phyloP scores from a whole-genome alignment of 1,140 invertebrate species.

The Asbolus verrucosus region DNA sequence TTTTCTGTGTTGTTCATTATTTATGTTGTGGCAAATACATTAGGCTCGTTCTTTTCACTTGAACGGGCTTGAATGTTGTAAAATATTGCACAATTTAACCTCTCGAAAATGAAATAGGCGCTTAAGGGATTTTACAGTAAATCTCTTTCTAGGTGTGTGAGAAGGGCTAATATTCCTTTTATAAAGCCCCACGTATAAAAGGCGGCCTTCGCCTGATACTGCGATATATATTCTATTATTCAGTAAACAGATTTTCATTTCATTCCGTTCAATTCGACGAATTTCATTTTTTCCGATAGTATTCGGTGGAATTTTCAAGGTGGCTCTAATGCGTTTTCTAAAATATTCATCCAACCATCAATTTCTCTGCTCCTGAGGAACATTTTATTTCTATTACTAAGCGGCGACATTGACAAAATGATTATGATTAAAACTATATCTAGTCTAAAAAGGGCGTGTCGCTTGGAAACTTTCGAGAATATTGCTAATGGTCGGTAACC shows the following conservation, averaged over 20 bases:
- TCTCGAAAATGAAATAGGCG: constrained; percentile 25
- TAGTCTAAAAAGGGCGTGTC: constrained; percentile 10
- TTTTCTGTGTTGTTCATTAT: too few species aligned
- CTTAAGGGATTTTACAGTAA: constrained; percentile 23
- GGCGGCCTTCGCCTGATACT: constrained; percentile 5
- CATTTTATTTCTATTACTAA: too few species aligned
- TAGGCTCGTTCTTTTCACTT: too few species aligned
- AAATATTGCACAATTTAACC: constrained; percentile 18
- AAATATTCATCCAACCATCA: too few species aligned
- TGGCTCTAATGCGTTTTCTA: neutral
- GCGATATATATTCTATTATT: constrained; percentile 39
- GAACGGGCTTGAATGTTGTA: too few species aligned
- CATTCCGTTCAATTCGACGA: constrained; percentile 10
- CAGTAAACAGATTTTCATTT: constrained; percentile 38
- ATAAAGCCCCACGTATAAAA: constrained; percentile 24
- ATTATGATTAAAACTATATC: constrained; percentile 1
- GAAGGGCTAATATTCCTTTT: constrained; percentile 25
- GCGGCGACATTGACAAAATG: constrained; percentile 20
- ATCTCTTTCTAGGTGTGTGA: constrained; percentile 26
- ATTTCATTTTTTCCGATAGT: constrained; percentile 15
- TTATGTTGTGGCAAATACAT: too few species aligned
- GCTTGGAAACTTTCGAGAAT: constrained; percentile 22
- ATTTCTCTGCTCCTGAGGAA: too few species aligned
- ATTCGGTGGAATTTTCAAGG: too few species aligned
- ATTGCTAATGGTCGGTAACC: constrained; percentile 30